Base-by-base conservation (phyloP, 1,140 invertebrate genomes). In the Gerris buenoi region DNA sequence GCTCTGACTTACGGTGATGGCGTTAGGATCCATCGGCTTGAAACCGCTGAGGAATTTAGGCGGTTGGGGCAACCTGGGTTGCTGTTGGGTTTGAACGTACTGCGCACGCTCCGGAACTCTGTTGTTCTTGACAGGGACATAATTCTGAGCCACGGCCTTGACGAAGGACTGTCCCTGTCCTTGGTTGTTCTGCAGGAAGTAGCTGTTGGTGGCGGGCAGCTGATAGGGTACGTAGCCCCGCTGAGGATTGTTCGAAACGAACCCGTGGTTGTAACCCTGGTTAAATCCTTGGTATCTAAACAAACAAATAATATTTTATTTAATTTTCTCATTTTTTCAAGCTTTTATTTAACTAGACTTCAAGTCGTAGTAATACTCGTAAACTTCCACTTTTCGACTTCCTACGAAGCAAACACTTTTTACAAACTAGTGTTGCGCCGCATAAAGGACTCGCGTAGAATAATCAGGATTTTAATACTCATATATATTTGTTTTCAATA, bases 141-240 rank as follows among this genome's bases (percentile, higher is more conserved):
- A 71, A 27, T 71, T 71, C 33, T 71, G 70, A 0, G 70, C 58
- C 15, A 71, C 65, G 60, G 66, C 63, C 23, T 65, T 66, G 61
- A 28, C 27, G 59, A 56, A 22, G 61, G 64, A 60, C 18, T 46
- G 33, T 46, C 33, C 18, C n/a, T n/a, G n/a, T 15, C 18, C 28
- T 2, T 66, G 28, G 27, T 27, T 27, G 22, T 66, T 3, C n/a
- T 26, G 56, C 29, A 66, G 2, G 62, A 56, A 60, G 18, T 46
- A 46, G 5, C 33, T 10, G 5, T 46, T 28, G 3, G 46, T 22
- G 27, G 10, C 22, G 23, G 46, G n/a, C n/a, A 18, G 56, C 18
- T 56, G 14, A 28, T 59, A 68, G 22, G 10, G 63, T 23, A 15
- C 25, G 64, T 33, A 29, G 33, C 15, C 62, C 23, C 33, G 23